Evolutionary conservation across 92 coral and sea anemone species (phyloP).

Genomic region (Zoanthus sociatus): DNA sequence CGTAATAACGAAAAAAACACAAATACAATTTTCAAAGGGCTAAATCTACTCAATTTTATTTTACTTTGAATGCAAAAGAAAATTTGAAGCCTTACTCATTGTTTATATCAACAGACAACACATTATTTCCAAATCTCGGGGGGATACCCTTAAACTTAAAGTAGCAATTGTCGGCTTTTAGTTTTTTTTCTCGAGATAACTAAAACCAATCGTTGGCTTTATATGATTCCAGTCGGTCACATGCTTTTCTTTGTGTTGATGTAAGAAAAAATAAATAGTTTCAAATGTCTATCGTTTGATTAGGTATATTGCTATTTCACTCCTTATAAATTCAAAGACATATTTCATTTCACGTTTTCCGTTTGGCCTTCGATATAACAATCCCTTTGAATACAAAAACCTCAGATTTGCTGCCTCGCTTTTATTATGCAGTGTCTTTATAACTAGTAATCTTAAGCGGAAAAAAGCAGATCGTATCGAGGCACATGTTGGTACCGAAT

Average conservation of each 20-base stretch:
- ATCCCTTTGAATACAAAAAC: background rate
- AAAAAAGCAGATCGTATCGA: background rate
- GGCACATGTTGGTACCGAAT: background rate
- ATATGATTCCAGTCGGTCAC: background rate
- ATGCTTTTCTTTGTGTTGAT: conserved; percentile 24
- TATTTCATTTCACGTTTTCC: background rate
- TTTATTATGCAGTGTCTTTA: background rate
- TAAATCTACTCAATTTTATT: background rate
- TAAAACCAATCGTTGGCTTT: background rate
- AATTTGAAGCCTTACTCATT: background rate
- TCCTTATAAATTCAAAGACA: background rate
- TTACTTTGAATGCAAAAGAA: conserved; percentile 3
- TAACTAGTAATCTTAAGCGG: background rate
- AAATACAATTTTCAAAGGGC: background rate
- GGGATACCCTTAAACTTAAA: background rate
- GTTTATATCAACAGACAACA: background rate
- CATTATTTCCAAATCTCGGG: background rate
- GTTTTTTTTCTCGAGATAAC: background rate
- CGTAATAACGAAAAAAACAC: background rate
- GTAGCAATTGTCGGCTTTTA: background rate
- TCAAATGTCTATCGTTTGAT: background rate
- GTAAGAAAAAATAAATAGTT: background rate
- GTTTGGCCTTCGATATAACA: background rate
- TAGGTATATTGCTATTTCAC: background rate
- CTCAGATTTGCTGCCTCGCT: background rate